Base-by-base conservation (phyloP, 2,113 vertebrate genomes). In the Ceyx melanurus region DNA sequence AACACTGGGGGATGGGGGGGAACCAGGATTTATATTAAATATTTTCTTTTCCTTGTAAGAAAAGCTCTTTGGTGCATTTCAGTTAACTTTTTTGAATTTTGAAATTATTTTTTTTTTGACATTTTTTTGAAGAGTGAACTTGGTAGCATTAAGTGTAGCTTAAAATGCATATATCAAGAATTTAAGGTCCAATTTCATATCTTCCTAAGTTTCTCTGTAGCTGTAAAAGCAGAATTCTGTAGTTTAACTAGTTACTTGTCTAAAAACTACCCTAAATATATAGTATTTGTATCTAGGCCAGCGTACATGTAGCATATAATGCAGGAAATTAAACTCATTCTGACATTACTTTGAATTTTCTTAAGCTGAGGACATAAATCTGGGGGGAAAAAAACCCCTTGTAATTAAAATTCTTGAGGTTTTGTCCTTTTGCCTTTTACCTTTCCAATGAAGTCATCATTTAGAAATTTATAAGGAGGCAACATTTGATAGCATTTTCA, bases 281-380 rank as follows among this genome's bases (percentile, higher is more conserved):
- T 25, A 15, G 25, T 33, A 58, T 46, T 75, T 46, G 4, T 42
- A 37, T 28, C 6, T 43, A 54, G 25, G 6, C 10, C 17, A 56
- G 4, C 43, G 35, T 25, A 68, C 4, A 26, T 22, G 5, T 35
- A 45, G 29, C 14, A 53, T 0, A 0, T 31, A 37, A 28, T 0
- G 5, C 10, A 58, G 16, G 37, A 80, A 80, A 66, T 56, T 58
- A 62, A 66, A 21, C 45, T 76, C 6, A 58, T 82, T 85, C 37
- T 76, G 19, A 11, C 15, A n/a, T 58, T 86, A 42, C 9, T 78
- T 82, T 53, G 46, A 82, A 89, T 65, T 31, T 9, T 56, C 94
- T 42, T 82, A 79, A 76, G 40, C 19, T 58, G 13, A 66, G 17
- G 17, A 82, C 93, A 70, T 70, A 72, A 79, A 76, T 22, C 25